Evolutionary conservation across 2,888 invertebrate species (phyloP).

Genomic region (Phrixothrix hirtus): DNA sequence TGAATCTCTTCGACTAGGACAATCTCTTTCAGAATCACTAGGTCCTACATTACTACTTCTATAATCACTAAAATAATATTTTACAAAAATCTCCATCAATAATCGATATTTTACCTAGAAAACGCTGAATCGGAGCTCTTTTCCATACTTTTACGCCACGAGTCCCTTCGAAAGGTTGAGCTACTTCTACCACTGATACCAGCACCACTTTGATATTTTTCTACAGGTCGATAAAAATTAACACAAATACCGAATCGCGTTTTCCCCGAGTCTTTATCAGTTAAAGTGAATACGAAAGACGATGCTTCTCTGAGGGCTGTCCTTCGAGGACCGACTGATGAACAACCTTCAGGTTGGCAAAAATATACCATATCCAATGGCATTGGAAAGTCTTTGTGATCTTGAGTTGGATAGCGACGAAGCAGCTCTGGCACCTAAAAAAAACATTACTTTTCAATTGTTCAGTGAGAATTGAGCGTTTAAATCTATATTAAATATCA

Average conservation of each 20-base stretch:
- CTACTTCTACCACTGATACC: conserved; percentile 55
- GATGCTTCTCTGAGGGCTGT: conserved; percentile 86
- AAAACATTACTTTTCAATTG: too few species aligned
- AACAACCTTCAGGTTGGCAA: conserved; percentile 99
- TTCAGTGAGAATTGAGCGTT: too few species aligned
- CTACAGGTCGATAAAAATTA: conserved; percentile 95
- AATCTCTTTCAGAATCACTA: conserved; percentile 87
- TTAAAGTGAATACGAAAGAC: conserved; percentile 96
- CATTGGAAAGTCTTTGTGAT: conserved; percentile 96
- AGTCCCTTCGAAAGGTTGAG: conserved; percentile 75
- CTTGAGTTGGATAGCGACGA: conserved; percentile 91
- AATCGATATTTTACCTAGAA: conserved; percentile 83
- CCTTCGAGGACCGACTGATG: conserved; percentile 85
- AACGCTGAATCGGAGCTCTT: conserved; percentile 91
- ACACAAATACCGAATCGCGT: conserved; percentile 96
- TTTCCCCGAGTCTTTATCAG: conserved; percentile 97
- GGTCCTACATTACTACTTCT: conserved; percentile 88
- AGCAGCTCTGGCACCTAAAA: conserved; percentile 88
- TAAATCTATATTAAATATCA: too few species aligned
- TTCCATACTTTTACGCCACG: conserved; percentile 91
- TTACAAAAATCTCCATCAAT: too few species aligned
- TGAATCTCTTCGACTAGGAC: conserved; percentile 73
- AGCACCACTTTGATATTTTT: conserved; percentile 58
- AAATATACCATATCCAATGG: conserved; percentile 99
- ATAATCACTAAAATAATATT: conserved; percentile 91